Conservation (phyloP, 2,888 invertebrate genomes). For the Caenorhabditis auriculariae region DNA sequence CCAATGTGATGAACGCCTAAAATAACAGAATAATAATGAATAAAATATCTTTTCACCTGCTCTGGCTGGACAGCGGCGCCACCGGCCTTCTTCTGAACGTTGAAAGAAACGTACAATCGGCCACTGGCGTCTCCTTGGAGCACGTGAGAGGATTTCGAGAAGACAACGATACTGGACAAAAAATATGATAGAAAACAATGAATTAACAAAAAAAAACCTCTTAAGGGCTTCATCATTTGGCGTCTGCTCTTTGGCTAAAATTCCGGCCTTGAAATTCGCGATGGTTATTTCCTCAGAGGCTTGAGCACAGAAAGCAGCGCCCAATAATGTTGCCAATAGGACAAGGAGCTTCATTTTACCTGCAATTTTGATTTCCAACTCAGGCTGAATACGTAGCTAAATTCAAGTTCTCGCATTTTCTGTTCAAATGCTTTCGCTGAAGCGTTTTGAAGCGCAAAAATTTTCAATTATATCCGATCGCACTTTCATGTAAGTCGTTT, state of each 20-base stretch:
- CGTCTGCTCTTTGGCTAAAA: constrained; percentile 65
- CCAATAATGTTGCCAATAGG: background rate
- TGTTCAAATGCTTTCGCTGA: too few relatives aligned
- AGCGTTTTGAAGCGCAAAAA: too few relatives aligned
- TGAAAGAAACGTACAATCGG: constrained; percentile 81
- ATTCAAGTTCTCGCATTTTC: too few relatives aligned
- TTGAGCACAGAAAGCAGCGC: background rate
- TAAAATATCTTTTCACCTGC: constrained; percentile 59
- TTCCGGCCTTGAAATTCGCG: constrained; percentile 71
- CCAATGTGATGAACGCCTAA: constrained; percentile 78
- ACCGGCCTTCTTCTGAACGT: constrained; percentile 75
- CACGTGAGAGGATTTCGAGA: constrained; percentile 73
- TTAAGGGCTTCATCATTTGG: constrained; percentile 13
- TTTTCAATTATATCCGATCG: too few relatives aligned
- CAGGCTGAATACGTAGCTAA: too few relatives aligned
- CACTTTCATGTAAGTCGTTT: too few relatives aligned
- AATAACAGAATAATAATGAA: background rate
- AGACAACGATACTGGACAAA: constrained; percentile 74
- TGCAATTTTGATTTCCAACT: too few relatives aligned
- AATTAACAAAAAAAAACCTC: constrained; percentile 3
- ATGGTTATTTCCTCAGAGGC: constrained; percentile 69
- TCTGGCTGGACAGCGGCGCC: constrained; percentile 73
- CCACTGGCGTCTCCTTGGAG: constrained; percentile 87
- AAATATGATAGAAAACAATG: background rate
- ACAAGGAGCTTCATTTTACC: constrained; percentile 13